Percentiles rank a stretch among this genome's conserved stretches.
Evolutionary conservation across 2,113 vertebrate species (phyloP).

Genomic region (Hylia prasina): DNA sequence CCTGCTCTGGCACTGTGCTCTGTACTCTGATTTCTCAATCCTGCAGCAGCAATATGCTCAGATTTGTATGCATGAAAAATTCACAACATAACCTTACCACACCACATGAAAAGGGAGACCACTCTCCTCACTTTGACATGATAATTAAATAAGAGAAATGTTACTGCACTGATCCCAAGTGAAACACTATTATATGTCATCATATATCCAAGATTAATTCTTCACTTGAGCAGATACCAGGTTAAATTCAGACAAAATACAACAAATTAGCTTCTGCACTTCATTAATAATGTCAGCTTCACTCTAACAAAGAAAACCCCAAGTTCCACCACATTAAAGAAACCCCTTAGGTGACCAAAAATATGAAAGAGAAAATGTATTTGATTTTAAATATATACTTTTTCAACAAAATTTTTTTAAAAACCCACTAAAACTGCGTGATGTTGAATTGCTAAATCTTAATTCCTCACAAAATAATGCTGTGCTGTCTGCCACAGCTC

Average conservation of each 20-base stretch:
- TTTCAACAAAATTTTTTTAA: background rate
- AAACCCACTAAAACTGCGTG: background rate
- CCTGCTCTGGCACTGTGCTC: background rate
- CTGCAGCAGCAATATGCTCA: background rate
- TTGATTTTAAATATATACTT: background rate
- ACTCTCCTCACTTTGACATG: background rate
- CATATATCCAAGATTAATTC: slow-evolving; percentile 24
- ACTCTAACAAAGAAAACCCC: background rate
- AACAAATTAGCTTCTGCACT: slow-evolving; percentile 43
- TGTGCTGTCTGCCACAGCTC: background rate
- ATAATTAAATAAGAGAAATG: slow-evolving; percentile 41
- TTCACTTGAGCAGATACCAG: slow-evolving; percentile 12
- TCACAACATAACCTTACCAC: background rate
- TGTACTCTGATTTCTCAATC: background rate
- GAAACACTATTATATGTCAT: slow-evolving; percentile 15
- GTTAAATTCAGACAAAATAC: slow-evolving; percentile 26
- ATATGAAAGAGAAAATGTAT: background rate
- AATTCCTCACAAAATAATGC: background rate
- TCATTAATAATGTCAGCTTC: slow-evolving; percentile 38
- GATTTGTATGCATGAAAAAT: background rate
- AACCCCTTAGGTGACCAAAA: background rate
- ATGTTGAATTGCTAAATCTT: background rate
- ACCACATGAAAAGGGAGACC: background rate
- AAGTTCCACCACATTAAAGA: background rate
- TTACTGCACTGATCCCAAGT: slow-evolving; percentile 10